phyloP scores from a whole-genome alignment of 2,888 invertebrate species.

The Cephus rjabovi region DNA sequence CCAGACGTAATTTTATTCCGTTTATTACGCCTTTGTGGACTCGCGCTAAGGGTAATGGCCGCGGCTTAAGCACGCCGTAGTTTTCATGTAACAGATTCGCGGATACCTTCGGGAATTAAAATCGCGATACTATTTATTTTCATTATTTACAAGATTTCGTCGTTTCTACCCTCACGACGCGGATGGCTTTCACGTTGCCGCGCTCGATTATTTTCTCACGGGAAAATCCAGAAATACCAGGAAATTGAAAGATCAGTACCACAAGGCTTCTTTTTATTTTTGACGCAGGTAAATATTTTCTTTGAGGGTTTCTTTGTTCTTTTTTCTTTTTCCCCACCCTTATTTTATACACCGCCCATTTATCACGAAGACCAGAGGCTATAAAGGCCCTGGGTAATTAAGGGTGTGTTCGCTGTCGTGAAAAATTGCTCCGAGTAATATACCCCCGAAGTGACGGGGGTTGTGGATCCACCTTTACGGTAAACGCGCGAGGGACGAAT shows the following conservation, averaged over 20 bases:
- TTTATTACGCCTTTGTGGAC: slow-evolving; percentile 26
- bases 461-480: not conserved
- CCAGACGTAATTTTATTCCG: slow-evolving; percentile 32
- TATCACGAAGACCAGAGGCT: not conserved
- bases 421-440: not conserved
- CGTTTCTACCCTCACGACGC: not conserved
- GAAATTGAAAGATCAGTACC: not conserved
- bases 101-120: not conserved
- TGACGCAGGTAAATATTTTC: not conserved
- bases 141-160: not conserved
- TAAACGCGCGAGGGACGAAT: not conserved
- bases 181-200: no score
- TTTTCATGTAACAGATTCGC: not conserved
- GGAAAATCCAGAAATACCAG: not conserved
- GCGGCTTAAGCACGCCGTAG: not conserved
- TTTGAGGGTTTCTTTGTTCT: not conserved
- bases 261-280: not conserved
- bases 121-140: not conserved
- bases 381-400: not conserved
- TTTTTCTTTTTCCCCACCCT: not conserved
- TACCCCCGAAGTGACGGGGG: not conserved
- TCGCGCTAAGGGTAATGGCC: not conserved
- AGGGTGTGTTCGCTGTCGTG: not conserved
- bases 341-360: not conserved
- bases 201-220: not conserved